Conservation (phyloP, 1,140 invertebrate genomes). For the Lepidurus couesii region DNA sequence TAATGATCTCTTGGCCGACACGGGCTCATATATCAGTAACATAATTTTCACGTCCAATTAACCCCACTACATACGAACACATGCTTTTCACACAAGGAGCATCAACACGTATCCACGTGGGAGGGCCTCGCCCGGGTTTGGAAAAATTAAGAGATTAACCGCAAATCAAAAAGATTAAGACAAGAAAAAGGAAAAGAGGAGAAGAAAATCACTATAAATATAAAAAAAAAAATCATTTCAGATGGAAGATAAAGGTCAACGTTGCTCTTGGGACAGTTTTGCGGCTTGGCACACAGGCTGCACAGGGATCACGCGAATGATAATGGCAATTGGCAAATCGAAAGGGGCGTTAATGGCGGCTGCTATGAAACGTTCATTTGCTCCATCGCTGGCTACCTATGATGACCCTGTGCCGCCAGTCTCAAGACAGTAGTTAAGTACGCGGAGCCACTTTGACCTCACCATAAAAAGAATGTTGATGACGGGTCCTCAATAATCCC, state of each 20-base stretch:
- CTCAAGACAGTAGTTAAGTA: background rate
- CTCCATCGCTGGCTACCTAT: background rate
- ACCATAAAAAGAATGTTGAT: too few relatives aligned
- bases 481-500: too few relatives aligned
- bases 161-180: background rate
- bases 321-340: background rate
- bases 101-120: background rate
- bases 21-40: background rate
- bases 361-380: background rate
- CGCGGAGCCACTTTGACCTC: too few relatives aligned
- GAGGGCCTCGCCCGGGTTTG: background rate
- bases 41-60: background rate
- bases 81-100: slow-evolving; percentile 4
- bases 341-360: slow-evolving; percentile 9
- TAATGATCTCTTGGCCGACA: background rate
- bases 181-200: too few relatives aligned
- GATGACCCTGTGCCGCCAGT: background rate
- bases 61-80: background rate
- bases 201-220: too few relatives aligned
- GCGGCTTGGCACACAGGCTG: background rate
- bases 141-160: background rate
- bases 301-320: background rate
- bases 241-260: too few relatives aligned
- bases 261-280: background rate
- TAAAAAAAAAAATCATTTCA: too few relatives aligned